Base-by-base conservation (phyloP, 2,797 vertebrate species). In the Spea hammondii region DNA sequence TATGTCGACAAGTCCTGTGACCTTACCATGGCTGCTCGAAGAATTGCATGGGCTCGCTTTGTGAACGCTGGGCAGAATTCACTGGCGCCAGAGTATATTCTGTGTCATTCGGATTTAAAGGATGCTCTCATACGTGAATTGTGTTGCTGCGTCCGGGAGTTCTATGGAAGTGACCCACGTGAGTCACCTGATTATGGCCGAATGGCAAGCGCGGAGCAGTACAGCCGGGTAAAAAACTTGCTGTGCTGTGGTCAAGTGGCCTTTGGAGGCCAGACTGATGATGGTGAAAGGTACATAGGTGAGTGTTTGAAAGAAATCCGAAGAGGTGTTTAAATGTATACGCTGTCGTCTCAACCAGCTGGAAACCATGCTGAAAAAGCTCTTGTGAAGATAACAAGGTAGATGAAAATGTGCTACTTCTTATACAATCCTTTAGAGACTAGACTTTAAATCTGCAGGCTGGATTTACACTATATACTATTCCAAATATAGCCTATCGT, bases 11-110 rank as follows among this genome's bases (percentile, higher is more conserved):
- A 87, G 65, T 73, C 89, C 5, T 92, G 91, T 79, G 92, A 93
- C 82, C 78, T 93, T 45, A 6, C 76, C 66, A 85, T 75, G 11
- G 77, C 90, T 0, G 90, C 90, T 0, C 90, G 86, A 8, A 90
- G 91, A 77, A 91, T 93, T 11, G 86, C 91, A 49, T 94, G 92
- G 92, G 92, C 91, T 0, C 87, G 91, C 73, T 94, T 93, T 85
- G 89, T 92, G 60, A 93, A 93, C 32, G 87, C 89, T 0, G 93
- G 92, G 7, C 92, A 94, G 85, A 93, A 89, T 68, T 54, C 87
- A 4, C 89, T 88, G 76, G 91, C 93, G 4, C 92, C 93, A 0
- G 89, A 90, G 84, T 93, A 92, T 82, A 80, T 94, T 75, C 83
- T 93, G 62, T 93, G 93, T 82, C 91, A 92, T 53, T 47, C 62